Evolutionary conservation across 2,797 vertebrate genomes (phyloP).

Genomic region (Iguana delicatissima): DNA sequence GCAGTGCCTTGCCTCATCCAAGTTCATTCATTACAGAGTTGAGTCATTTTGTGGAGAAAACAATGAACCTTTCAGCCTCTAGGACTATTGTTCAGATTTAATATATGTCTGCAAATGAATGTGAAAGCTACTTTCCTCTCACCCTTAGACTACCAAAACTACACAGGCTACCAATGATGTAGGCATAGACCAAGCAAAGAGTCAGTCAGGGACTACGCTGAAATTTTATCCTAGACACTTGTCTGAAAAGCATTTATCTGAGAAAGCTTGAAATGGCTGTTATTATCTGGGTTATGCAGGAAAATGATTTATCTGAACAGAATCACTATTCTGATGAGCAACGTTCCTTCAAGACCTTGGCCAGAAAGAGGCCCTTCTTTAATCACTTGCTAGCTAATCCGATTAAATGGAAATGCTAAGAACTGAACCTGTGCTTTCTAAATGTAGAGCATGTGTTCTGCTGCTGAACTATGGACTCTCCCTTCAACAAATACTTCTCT

Average conservation of each 20-base stretch:
- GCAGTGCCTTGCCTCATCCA: constrained; percentile 5
- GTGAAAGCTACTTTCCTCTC: constrained; percentile 9
- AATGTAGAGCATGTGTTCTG: neutral
- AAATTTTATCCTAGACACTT: neutral
- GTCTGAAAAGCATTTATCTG: neutral
- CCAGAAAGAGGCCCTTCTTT: neutral
- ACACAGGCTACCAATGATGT: neutral
- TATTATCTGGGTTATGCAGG: neutral
- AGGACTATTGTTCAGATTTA: constrained; percentile 22
- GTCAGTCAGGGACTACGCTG: neutral
- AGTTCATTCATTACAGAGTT: constrained; percentile 35
- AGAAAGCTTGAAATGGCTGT: neutral
- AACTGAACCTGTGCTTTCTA: neutral
- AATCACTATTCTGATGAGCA: neutral
- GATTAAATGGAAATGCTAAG: neutral
- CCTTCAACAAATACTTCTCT: neutral
- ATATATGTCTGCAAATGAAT: constrained; percentile 7
- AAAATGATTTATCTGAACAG: neutral
- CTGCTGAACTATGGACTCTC: neutral
- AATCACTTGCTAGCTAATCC: neutral
- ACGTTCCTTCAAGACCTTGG: neutral
- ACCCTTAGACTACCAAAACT: constrained; percentile 10
- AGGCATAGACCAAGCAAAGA: neutral
- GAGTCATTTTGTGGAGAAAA: constrained; percentile 37
- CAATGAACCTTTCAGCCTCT: constrained; percentile 25